These are phyloP conservation scores for Lordiphosa stackelbergi DNA, from an alignment of 1,140 invertebrate species.

Conservation along the genomic window DNA sequence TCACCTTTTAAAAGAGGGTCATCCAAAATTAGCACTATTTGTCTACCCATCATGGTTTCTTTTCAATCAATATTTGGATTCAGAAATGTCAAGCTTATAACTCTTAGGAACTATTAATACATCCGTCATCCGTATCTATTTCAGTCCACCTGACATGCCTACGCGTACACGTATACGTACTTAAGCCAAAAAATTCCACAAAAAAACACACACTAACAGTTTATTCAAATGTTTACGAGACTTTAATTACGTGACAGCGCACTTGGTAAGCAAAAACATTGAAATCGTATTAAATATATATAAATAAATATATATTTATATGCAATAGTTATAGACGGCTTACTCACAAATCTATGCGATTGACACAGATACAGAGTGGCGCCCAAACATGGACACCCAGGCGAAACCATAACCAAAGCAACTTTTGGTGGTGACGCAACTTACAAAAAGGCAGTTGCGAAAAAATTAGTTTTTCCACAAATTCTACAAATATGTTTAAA, in stretches of 20 bases:
- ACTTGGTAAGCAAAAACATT: slow-evolving; percentile 49
- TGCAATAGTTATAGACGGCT: slow-evolving; percentile 42
- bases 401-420: slow-evolving; percentile 31
- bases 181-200: slow-evolving; percentile 26
- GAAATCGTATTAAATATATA: slow-evolving; percentile 64
- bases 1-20: too few relatives aligned
- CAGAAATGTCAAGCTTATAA: slow-evolving; percentile 25
- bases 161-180: slow-evolving; percentile 40
- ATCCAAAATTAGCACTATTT: too few relatives aligned
- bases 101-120: slow-evolving; percentile 26
- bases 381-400: slow-evolving; percentile 43
- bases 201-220: slow-evolving; percentile 28
- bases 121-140: slow-evolving; percentile 21
- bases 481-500: slow-evolving; percentile 48
- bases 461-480: slow-evolving; percentile 37
- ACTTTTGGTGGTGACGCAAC: slow-evolving; percentile 58
- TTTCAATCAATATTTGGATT: slow-evolving; percentile 11
- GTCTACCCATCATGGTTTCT: too few relatives aligned
- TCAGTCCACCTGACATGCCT: slow-evolving; percentile 42
- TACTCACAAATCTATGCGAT: slow-evolving; percentile 20
- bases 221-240: slow-evolving; percentile 50
- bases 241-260: slow-evolving; percentile 69
- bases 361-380: slow-evolving; percentile 52
- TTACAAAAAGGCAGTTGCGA: slow-evolving; percentile 46
- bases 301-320: slow-evolving; percentile 3